Percentiles rank a stretch among this genome's conserved stretches.
Evolutionary conservation across 2,797 vertebrate genomes (phyloP).

Genomic region (Corythornis leucogaster): DNA sequence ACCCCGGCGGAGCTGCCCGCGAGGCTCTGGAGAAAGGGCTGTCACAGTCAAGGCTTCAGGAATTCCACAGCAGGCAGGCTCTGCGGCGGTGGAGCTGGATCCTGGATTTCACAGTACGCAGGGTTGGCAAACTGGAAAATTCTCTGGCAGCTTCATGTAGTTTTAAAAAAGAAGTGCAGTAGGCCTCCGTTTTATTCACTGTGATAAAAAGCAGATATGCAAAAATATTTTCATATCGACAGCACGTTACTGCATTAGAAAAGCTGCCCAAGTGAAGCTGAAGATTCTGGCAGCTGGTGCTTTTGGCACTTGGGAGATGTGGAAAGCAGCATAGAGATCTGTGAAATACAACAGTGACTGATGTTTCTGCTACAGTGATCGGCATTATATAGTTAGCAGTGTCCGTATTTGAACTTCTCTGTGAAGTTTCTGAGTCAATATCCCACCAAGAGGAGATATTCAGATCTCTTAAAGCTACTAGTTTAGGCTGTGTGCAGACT

Average conservation of each 20-base stretch:
- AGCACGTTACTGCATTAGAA: conserved; percentile 72
- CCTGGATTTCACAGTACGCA: conserved; percentile 70
- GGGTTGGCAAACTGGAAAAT: conserved; percentile 69
- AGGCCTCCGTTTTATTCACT: conserved; percentile 66
- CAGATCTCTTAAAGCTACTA: conserved; percentile 73
- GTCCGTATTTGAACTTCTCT: conserved; percentile 61
- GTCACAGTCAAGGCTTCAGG: conserved; percentile 71
- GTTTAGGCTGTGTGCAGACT: conserved; percentile 60
- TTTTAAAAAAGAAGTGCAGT: conserved; percentile 71
- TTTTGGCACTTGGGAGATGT: conserved; percentile 74
- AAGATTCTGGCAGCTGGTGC: conserved; percentile 71
- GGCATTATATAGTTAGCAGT: conserved; percentile 65
- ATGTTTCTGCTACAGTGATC: conserved; percentile 73
- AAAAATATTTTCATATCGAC: conserved; percentile 68
- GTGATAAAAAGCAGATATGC: conserved; percentile 72
- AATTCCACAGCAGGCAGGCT: conserved; percentile 70
- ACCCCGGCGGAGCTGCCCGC: conserved; percentile 13
- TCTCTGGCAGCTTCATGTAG: conserved; percentile 73
- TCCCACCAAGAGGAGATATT: conserved; percentile 59
- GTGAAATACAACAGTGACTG: conserved; percentile 71
- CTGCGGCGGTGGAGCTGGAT: conserved; percentile 64
- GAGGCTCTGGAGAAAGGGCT: conserved; percentile 11
- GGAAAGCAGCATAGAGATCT: conserved; percentile 74
- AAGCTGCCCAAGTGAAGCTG: conserved; percentile 72
- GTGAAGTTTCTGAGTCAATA: conserved; percentile 67